These are phyloP conservation scores for Rhabdophis nuchalis DNA, from an alignment of 2,797 vertebrate genomes.

Conservation along the genomic window DNA sequence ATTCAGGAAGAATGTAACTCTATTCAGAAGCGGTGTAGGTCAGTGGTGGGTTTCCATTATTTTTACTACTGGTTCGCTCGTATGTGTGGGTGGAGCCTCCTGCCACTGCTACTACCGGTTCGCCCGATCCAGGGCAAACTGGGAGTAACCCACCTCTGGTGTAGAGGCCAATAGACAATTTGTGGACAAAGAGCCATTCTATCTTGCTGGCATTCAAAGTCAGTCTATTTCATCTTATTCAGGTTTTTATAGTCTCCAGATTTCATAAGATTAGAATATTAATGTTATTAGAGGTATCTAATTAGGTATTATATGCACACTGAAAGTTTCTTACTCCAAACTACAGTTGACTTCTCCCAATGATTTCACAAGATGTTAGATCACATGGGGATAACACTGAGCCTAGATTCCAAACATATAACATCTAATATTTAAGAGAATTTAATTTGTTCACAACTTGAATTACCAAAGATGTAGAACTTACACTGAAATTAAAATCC, in stretches of 20 bases:
- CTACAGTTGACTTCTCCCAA: not conserved
- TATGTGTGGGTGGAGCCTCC: too few species aligned
- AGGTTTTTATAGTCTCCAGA: not conserved
- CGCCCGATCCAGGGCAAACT: too few species aligned
- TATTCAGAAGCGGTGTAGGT: not conserved
- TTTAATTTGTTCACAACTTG: constrained; percentile 3
- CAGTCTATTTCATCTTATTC: not conserved
- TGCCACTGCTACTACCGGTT: too few species aligned
- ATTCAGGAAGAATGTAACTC: not conserved
- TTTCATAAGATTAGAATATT: not conserved
- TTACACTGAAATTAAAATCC: not conserved
- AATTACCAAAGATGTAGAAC: not conserved
- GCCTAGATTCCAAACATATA: not conserved
- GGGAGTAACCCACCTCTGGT: not conserved
- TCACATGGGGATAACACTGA: not conserved
- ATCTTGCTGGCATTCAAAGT: not conserved
- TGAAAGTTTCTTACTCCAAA: not conserved
- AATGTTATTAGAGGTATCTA: not conserved
- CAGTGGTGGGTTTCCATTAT: too few species aligned
- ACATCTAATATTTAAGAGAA: not conserved
- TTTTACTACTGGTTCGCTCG: too few species aligned
- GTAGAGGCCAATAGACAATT: not conserved
- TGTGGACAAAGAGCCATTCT: not conserved
- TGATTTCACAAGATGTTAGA: not conserved
- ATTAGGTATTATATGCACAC: not conserved